These are phyloP conservation scores for Apantesis nais DNA, from an alignment of 2,888 invertebrate species.

Conservation along the genomic window DNA sequence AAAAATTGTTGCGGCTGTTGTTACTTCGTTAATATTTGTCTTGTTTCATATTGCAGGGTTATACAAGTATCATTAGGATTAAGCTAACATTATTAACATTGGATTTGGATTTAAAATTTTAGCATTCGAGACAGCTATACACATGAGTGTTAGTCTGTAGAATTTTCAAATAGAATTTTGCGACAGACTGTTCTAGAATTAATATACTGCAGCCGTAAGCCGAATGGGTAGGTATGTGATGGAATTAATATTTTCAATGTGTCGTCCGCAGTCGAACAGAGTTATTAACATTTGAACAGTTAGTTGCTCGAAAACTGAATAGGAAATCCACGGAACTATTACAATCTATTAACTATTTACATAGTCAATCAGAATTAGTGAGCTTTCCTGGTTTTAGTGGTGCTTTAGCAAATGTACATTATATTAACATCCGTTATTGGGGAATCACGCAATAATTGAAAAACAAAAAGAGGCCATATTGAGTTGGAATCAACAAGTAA, in stretches of 20 bases:
- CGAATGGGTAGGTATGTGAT: slow-evolving; percentile 48
- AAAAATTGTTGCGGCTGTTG: too few species aligned
- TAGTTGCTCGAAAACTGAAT: slow-evolving; percentile 5
- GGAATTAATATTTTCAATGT: slow-evolving; percentile 66
- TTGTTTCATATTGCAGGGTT: background rate
- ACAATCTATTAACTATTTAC: slow-evolving; percentile 11
- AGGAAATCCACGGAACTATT: slow-evolving; percentile 9
- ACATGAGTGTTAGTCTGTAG: slow-evolving; percentile 56
- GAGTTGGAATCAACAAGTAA: background rate
- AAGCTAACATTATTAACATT: too few species aligned
- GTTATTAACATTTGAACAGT: slow-evolving; percentile 21
- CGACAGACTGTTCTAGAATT: slow-evolving; percentile 68
- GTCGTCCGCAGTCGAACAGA: slow-evolving; percentile 40
- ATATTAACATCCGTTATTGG: background rate
- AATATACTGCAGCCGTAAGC: slow-evolving; percentile 63
- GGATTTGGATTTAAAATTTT: too few species aligned
- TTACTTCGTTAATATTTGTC: background rate
- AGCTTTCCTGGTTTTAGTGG: background rate
- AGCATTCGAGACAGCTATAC: slow-evolving; percentile 55
- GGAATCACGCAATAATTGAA: background rate
- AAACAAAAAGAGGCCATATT: background rate
- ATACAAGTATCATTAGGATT: background rate
- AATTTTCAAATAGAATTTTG: slow-evolving; percentile 72
- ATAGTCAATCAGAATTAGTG: slow-evolving; percentile 14
- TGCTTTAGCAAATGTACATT: background rate